Evolutionary conservation across 1,140 invertebrate genomes (phyloP).

Genomic region (Ctenoplectra terminalis): DNA sequence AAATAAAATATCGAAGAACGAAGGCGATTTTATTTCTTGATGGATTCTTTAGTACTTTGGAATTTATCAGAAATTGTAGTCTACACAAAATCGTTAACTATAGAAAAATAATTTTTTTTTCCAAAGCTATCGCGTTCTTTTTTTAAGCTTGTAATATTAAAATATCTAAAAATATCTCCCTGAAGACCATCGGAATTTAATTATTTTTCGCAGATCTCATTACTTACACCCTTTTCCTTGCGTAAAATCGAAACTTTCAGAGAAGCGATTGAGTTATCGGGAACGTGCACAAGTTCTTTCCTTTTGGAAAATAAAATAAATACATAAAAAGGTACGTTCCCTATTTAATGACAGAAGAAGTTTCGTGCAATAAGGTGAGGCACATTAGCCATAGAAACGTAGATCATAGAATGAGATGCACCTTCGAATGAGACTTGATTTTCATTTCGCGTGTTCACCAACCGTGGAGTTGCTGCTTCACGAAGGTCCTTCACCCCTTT

Average conservation of each 20-base stretch:
- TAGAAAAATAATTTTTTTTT: no score
- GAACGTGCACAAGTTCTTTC: no score
- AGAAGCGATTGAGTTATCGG: neutral
- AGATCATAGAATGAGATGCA: constrained; percentile 68
- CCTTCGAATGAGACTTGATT: constrained; percentile 61
- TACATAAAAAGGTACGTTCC: neutral
- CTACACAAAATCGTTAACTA: no score
- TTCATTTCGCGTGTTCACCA: constrained; percentile 69
- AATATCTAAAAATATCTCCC: no score
- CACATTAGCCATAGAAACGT: constrained; percentile 48
- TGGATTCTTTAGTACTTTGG: no score
- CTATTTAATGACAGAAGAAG: constrained; percentile 45
- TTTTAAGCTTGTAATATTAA: no score
- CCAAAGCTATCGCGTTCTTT: no score
- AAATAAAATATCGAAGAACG: no score
- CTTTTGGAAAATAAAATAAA: neutral
- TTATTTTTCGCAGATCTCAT: neutral
- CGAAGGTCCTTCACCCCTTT: constrained; percentile 50
- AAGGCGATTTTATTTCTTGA: no score
- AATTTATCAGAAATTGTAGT: no score
- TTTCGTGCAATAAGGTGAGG: constrained; percentile 54
- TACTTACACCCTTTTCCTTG: neutral
- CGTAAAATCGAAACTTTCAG: neutral
- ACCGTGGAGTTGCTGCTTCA: constrained; percentile 32
- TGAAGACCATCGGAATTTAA: no score